Percentiles rank a stretch among this genome's conserved stretches.
Conservation (phyloP, 2,797 vertebrate species). For the Myripristis murdjan region DNA sequence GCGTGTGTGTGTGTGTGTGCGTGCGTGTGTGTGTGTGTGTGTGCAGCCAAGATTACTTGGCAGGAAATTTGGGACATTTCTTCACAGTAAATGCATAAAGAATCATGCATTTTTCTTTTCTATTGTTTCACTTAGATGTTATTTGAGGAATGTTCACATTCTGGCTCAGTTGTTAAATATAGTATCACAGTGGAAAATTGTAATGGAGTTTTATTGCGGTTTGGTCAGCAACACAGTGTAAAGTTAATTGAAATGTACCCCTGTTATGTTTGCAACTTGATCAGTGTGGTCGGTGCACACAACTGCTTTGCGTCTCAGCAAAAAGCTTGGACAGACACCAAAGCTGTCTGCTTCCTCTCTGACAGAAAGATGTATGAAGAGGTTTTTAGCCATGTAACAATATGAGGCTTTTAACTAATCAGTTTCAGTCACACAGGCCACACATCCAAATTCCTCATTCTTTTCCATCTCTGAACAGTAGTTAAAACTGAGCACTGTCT, state of each 20-base stretch:
- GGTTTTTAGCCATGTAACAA: not conserved
- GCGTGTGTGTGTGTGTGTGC: slow-evolving; percentile 14
- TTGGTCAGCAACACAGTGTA: no score
- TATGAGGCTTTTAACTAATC: not conserved
- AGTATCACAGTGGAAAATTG: slow-evolving; percentile 6
- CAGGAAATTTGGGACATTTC: slow-evolving; percentile 26
- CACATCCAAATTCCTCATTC: not conserved
- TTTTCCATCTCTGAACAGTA: not conserved
- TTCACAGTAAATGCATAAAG: slow-evolving; percentile 4
- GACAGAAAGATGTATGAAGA: not conserved
- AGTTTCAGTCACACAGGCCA: not conserved
- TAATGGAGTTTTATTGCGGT: no score
- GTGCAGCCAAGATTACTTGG: slow-evolving; percentile 9
- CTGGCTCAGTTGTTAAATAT: slow-evolving; percentile 9
- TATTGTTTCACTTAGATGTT: slow-evolving; percentile 32
- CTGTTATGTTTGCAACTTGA: no score
- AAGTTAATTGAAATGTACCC: no score
- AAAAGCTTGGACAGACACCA: no score
- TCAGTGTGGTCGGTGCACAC: no score
- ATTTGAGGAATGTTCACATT: slow-evolving; percentile 32
- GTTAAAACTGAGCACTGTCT: not conserved
- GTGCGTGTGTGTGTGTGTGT: slow-evolving; percentile 17
- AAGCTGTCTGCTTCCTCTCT: no score
- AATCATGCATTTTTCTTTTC: slow-evolving; percentile 25
- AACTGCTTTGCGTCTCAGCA: no score